A percentile compares a stretch with the other conserved stretches of the same genome.
Evolutionary conservation across 2,797 vertebrate species (phyloP).

Genomic region (Pseudopleuronectes americanus): DNA sequence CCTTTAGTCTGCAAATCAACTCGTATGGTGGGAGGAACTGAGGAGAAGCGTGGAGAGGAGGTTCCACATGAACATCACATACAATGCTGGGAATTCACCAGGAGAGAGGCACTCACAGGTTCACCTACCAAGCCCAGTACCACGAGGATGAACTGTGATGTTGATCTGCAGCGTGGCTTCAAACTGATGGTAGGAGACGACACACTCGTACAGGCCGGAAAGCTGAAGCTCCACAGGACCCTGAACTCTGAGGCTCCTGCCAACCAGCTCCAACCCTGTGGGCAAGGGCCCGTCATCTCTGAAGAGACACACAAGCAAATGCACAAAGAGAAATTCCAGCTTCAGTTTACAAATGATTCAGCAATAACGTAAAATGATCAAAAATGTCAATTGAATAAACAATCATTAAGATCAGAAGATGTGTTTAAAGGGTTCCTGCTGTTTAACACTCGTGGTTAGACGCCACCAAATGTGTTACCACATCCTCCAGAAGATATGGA

Average conservation of each 20-base stretch:
- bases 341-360: background rate
- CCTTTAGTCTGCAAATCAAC: constrained; percentile 58
- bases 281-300: constrained; percentile 71
- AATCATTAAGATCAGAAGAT: constrained; percentile 26
- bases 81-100: constrained; percentile 5
- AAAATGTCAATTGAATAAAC: background rate
- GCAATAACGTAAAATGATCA: background rate
- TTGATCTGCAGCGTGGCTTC: constrained; percentile 60
- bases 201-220: constrained; percentile 76
- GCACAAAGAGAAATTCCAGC: background rate
- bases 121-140: constrained; percentile 56
- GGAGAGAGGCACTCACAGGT: constrained; percentile 1
- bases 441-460: constrained; percentile 57
- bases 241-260: constrained; percentile 56
- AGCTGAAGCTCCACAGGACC: constrained; percentile 58
- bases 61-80: constrained; percentile 37
- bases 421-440: constrained; percentile 32
- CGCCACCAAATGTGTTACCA: constrained; percentile 61
- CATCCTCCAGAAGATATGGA: constrained; percentile 56
- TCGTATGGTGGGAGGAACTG: constrained; percentile 71
- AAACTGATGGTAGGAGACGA: constrained; percentile 69
- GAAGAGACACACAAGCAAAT: constrained; percentile 2
- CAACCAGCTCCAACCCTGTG: constrained; percentile 56
- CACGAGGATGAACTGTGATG: constrained; percentile 64
- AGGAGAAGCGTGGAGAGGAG: constrained; percentile 18